Evolutionary conservation across 2,113 vertebrate species (phyloP).

Genomic region (Oncorhynchus gorbuscha): DNA sequence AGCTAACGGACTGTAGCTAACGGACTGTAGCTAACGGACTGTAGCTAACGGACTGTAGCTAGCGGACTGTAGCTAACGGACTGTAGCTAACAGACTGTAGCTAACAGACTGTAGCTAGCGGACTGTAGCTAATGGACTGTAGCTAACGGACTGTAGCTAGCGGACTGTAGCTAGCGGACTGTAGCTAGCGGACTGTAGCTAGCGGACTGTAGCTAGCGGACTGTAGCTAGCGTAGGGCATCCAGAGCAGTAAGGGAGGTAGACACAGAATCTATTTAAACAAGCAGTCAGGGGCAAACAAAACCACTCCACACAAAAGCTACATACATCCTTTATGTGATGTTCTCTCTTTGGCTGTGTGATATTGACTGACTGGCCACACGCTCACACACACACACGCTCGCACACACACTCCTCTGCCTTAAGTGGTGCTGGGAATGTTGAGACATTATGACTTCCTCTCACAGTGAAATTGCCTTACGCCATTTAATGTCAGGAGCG

Average conservation of each 20-base stretch:
- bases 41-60: too few species aligned
- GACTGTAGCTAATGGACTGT: too few species aligned
- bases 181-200: too few species aligned
- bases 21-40: too few species aligned
- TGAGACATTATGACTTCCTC: conserved; percentile 30
- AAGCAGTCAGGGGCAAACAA: conserved; percentile 26
- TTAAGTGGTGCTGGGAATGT: neutral
- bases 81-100: too few species aligned
- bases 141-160: too few species aligned
- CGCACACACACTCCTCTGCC: neutral
- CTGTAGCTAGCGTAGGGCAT: neutral
- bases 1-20: too few species aligned
- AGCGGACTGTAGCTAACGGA: too few species aligned
- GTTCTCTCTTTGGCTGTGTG: conserved; percentile 39
- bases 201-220: too few species aligned
- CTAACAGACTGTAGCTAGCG: too few species aligned
- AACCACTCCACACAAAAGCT: conserved; percentile 52
- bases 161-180: too few species aligned
- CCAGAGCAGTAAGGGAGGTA: neutral
- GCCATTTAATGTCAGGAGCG: conserved; percentile 27
- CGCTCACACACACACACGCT: neutral
- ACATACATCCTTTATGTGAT: conserved; percentile 19
- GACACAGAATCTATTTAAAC: conserved; percentile 53
- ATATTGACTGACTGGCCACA: conserved; percentile 43
- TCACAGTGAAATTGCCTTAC: conserved; percentile 29